A percentile compares a stretch with the other conserved stretches of the same genome.
These are phyloP conservation scores for Centroberyx gerrardi DNA, from an alignment of 2,797 vertebrate genomes.

Conservation along the genomic window DNA sequence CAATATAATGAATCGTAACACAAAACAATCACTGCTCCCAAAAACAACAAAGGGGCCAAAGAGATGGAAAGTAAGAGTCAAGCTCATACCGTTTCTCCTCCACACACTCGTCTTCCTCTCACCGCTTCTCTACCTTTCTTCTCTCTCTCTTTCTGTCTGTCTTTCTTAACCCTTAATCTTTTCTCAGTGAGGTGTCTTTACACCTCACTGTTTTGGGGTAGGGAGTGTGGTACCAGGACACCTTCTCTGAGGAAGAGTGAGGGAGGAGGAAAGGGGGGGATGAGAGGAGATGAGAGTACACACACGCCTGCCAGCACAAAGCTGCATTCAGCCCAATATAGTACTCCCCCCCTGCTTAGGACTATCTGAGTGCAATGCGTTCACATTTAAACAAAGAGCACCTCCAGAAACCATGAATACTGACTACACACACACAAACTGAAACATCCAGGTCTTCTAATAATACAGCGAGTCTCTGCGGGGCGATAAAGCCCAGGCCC, in stretches of 20 bases:
- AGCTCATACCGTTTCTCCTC: slow-evolving; percentile 75
- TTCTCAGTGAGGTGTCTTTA: slow-evolving; percentile 42
- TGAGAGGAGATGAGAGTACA: slow-evolving; percentile 55
- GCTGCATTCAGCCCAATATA: slow-evolving; percentile 41
- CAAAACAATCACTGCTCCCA: slow-evolving; percentile 30
- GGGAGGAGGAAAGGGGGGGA: slow-evolving; percentile 73
- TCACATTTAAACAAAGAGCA: background rate
- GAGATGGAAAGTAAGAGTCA: slow-evolving; percentile 65
- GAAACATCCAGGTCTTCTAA: slow-evolving; percentile 37
- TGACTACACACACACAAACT: background rate
- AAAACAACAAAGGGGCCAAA: slow-evolving; percentile 45
- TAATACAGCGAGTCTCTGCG: slow-evolving; percentile 24
- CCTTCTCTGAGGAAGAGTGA: slow-evolving; percentile 68
- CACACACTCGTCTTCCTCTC: slow-evolving; percentile 65
- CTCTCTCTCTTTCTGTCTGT: slow-evolving; percentile 3
- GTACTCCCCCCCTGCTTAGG: slow-evolving; percentile 14
- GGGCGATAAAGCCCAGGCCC: slow-evolving; percentile 56
- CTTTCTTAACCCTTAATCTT: background rate
- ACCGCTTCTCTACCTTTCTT: slow-evolving; percentile 30
- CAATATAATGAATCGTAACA: slow-evolving; percentile 36
- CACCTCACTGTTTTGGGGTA: slow-evolving; percentile 59
- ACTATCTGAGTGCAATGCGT: slow-evolving; percentile 20
- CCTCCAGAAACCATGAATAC: slow-evolving; percentile 1
- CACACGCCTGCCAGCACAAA: slow-evolving; percentile 55
- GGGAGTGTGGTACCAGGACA: slow-evolving; percentile 62